phyloP scores from a whole-genome alignment of 2,113 vertebrate genomes.

The Epinephelus cyanopodus region DNA sequence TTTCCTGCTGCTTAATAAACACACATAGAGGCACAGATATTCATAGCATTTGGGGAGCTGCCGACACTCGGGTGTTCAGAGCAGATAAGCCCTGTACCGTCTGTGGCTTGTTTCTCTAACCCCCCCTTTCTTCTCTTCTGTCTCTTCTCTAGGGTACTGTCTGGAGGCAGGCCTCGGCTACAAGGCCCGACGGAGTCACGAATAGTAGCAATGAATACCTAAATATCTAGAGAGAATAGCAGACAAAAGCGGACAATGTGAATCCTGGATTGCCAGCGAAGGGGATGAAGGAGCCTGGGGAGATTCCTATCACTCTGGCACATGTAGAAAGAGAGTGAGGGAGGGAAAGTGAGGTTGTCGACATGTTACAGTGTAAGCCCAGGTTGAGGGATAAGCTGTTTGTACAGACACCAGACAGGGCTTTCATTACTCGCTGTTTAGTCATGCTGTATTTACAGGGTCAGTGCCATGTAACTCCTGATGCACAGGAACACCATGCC shows the following conservation, averaged over 20 bases:
- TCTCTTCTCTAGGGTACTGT: slow-evolving; percentile 63
- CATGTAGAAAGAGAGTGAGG: slow-evolving; percentile 56
- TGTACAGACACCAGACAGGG: slow-evolving; percentile 72
- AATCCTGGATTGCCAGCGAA: slow-evolving; percentile 53
- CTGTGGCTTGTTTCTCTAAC: slow-evolving; percentile 60
- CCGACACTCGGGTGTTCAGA: slow-evolving; percentile 73
- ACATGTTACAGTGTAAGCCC: slow-evolving; percentile 59
- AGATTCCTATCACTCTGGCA: slow-evolving; percentile 67
- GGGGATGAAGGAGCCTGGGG: slow-evolving; percentile 61
- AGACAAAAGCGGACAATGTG: slow-evolving; percentile 71
- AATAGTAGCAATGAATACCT: slow-evolving; percentile 66
- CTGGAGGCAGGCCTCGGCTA: slow-evolving; percentile 59
- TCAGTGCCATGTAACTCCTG: slow-evolving; percentile 71
- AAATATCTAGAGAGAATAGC: slow-evolving; percentile 74
- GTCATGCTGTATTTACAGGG: slow-evolving; percentile 79
- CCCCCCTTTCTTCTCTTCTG: slow-evolving; percentile 47
- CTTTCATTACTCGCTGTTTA: slow-evolving; percentile 81
- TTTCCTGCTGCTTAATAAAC: slow-evolving; percentile 68
- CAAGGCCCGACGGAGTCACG: slow-evolving; percentile 64
- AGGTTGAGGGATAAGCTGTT: slow-evolving; percentile 77
- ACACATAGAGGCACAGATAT: slow-evolving; percentile 64
- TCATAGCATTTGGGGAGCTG: slow-evolving; percentile 67
- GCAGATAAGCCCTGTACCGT: slow-evolving; percentile 75
- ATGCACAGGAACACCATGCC: slow-evolving; percentile 53
- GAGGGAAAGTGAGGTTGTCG: slow-evolving; percentile 46